A percentile compares a stretch with the other conserved stretches of the same genome.
phyloP scores from a whole-genome alignment of 2,888 invertebrate genomes.

The Masnerella sp. region DNA sequence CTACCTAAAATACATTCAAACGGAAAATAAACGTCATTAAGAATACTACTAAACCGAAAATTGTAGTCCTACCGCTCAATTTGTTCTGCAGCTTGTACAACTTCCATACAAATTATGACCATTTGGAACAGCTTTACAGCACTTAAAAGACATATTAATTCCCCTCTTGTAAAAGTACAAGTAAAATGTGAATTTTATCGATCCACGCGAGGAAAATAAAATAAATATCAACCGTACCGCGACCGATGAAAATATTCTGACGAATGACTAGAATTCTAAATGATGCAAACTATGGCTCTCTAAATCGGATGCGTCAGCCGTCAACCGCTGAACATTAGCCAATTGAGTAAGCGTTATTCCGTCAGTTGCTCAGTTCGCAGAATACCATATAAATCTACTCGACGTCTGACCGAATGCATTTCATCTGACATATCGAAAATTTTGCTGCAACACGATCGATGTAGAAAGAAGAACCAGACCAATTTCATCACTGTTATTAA shows the following conservation, averaged over 20 bases:
- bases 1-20: too few species aligned
- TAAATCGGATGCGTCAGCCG: slow-evolving; percentile 50
- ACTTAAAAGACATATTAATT: too few species aligned
- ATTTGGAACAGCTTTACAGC: too few species aligned
- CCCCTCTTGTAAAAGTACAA: too few species aligned
- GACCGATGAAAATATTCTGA: slow-evolving; percentile 33
- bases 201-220: too few species aligned
- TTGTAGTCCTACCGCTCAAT: too few species aligned
- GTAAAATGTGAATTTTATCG: too few species aligned
- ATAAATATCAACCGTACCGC: too few species aligned
- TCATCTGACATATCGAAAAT: slow-evolving; percentile 52
- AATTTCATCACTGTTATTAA: slow-evolving; percentile 29
- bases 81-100: too few species aligned
- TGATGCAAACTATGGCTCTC: slow-evolving; percentile 43
- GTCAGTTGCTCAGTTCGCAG: slow-evolving; percentile 51
- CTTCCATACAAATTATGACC: too few species aligned
- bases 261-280: slow-evolving; percentile 37
- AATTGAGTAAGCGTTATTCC: slow-evolving; percentile 57
- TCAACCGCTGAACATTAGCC: slow-evolving; percentile 52
- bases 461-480: slow-evolving; percentile 30
- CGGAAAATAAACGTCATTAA: too few species aligned
- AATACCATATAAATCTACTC: slow-evolving; percentile 53
- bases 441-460: slow-evolving; percentile 44
- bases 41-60: too few species aligned
- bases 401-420: slow-evolving; percentile 49